Percentiles rank a stretch among this genome's conserved stretches.
These are phyloP conservation scores for Chydorus sphaericus DNA, from an alignment of 2,888 invertebrate genomes.

Conservation along the genomic window DNA sequence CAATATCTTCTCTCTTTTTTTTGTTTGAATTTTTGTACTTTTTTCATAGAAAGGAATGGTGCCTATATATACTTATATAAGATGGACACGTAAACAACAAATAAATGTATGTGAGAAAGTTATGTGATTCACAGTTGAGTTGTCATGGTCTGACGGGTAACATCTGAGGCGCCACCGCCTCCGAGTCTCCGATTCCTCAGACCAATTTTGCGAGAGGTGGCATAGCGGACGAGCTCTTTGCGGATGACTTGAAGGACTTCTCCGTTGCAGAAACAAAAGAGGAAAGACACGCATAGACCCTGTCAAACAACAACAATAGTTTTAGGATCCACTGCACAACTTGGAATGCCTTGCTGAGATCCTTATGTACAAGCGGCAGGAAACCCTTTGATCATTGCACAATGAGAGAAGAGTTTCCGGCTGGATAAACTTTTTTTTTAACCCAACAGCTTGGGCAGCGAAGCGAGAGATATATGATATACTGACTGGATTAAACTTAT, in stretches of 20 bases:
- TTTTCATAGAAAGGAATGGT: too few relatives aligned
- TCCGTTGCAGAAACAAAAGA: slow-evolving; percentile 89
- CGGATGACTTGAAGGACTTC: slow-evolving; percentile 44
- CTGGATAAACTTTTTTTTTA: not conserved
- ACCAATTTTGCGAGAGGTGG: not conserved
- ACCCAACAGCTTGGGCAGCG: not conserved
- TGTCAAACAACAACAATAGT: slow-evolving; percentile 41
- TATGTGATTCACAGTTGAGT: not conserved
- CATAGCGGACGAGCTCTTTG: slow-evolving; percentile 7
- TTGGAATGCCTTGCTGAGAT: too few relatives aligned
- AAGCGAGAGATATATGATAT: too few relatives aligned
- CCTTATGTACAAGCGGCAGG: too few relatives aligned
- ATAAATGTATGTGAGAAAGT: not conserved
- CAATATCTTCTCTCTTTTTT: too few relatives aligned
- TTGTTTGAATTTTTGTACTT: too few relatives aligned
- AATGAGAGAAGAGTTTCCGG: not conserved
- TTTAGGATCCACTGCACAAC: too few relatives aligned
- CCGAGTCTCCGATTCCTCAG: slow-evolving; percentile 1
- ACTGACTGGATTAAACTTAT: too few relatives aligned
- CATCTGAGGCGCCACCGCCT: too few relatives aligned
- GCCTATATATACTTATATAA: too few relatives aligned
- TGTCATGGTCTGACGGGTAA: slow-evolving; percentile 3
- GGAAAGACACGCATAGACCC: slow-evolving; percentile 80
- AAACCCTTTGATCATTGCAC: too few relatives aligned
- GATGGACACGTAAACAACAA: too few relatives aligned